A percentile compares a stretch with the other conserved stretches of the same genome.
These are phyloP conservation scores for Drosophila maculinotata DNA, from an alignment of 2,888 invertebrate species.

Conservation along the genomic window DNA sequence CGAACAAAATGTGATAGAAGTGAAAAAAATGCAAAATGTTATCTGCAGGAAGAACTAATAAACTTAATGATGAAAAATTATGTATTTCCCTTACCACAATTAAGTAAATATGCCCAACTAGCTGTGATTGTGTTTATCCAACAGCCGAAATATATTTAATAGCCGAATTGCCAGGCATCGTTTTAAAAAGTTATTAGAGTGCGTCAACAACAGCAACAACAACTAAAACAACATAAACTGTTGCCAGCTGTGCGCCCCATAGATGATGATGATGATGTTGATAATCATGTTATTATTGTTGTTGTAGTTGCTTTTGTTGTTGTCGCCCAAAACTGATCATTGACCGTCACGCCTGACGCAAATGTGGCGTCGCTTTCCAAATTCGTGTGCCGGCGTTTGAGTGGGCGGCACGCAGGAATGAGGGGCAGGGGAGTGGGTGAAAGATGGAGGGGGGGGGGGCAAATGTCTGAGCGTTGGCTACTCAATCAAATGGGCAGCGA, in stretches of 20 bases:
- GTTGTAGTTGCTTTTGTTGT: conserved; percentile 45
- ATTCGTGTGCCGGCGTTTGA: conserved; percentile 70
- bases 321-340: conserved; percentile 70
- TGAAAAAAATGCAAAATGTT: too few species aligned
- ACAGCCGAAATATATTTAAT: conserved; percentile 50
- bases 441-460: neutral
- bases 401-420: conserved; percentile 61
- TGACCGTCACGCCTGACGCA: conserved; percentile 80
- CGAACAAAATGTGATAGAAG: too few species aligned
- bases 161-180: conserved; percentile 53
- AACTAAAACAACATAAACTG: conserved; percentile 25
- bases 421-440: neutral
- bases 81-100: neutral
- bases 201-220: conserved; percentile 58
- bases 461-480: conserved; percentile 44
- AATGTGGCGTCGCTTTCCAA: conserved; percentile 65
- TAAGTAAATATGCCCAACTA: conserved; percentile 15
- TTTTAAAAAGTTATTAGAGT: conserved; percentile 76
- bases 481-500: conserved; percentile 61
- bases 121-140: conserved; percentile 47
- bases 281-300: conserved; percentile 30
- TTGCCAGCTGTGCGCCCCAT: conserved; percentile 39
- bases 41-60: neutral
- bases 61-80: neutral
- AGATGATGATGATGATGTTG: conserved; percentile 19